Base-by-base conservation (phyloP, 1,140 invertebrate genomes). In the Akabosia matsudoensis region DNA sequence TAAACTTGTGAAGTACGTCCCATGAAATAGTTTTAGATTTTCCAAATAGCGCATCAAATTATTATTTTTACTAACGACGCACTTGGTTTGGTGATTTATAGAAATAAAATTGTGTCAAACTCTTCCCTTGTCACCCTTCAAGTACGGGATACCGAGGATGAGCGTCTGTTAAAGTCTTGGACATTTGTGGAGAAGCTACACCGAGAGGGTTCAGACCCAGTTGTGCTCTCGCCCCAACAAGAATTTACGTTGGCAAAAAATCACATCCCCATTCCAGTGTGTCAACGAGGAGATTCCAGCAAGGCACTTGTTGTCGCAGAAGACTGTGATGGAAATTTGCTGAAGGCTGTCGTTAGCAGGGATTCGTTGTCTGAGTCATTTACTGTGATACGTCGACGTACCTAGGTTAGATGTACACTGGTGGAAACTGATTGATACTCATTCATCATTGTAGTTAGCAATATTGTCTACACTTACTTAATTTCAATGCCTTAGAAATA, bases 311-410 rank as follows among this genome's bases (percentile, higher is more conserved):
- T 78, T 18, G 54, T 78, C 14, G 74, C 70, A 24, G 74, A 78
- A 70, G 77, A 78, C 70, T 78, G 71, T 74, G 45, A 76, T 74
- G 77, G 77, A 52, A 76, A 73, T 18, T 74, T 78, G 16, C 30
- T 78, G 1, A 78, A 78, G 64, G 37, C 74, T 22, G 70, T 56
- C 16, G 70, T 78, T 34, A 74, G 75, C 54, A 51, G 77, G 31
- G 74, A 78, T 74, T 73, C 74, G 18, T 73, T 78, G 70, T 74
- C 77, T 16, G 77, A 78, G 52, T 73, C 74, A 22, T 78, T 73
- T 56, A 78, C 77, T 61, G 51, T 75, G 70, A 70, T 78, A 24
- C 77, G 77, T 14, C 70, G 77, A 28, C 70, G 77, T 67, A 67
- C 61, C 61, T 67, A 67, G 22, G 14, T 67, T 10, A 10, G n/a